A percentile compares a stretch with the other conserved stretches of the same genome.
These are phyloP conservation scores for Morpho achilles DNA, from an alignment of 2,888 invertebrate genomes.

Conservation along the genomic window DNA sequence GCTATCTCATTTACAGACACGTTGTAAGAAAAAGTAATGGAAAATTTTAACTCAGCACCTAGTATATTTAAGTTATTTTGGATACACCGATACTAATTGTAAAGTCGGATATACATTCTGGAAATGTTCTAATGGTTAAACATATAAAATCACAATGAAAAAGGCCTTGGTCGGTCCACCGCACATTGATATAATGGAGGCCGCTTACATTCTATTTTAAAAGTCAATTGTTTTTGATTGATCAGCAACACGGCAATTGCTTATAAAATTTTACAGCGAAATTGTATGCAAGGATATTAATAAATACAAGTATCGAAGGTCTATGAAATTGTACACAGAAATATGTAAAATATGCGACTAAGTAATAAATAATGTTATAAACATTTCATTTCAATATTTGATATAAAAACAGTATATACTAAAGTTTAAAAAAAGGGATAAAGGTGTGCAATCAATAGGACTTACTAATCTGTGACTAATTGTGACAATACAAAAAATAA, in stretches of 20 bases:
- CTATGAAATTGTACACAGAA: no score
- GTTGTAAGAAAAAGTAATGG: no score
- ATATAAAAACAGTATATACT: no score
- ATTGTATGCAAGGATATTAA: not conserved
- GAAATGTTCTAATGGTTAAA: constrained; percentile 27
- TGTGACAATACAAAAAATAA: no score
- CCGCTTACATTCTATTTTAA: constrained; percentile 45
- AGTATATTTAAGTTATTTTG: not conserved
- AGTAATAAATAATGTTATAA: no score
- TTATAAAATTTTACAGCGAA: constrained; percentile 7
- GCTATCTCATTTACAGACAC: no score
- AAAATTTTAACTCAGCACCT: not conserved
- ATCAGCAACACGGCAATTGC: constrained; percentile 30
- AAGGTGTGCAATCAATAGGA: no score
- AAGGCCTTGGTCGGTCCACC: constrained; percentile 43
- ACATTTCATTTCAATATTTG: no score
- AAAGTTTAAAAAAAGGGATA: no score
- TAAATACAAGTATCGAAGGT: not conserved
- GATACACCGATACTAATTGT: not conserved
- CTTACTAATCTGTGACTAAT: no score
- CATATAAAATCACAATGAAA: constrained; percentile 29
- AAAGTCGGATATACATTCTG: constrained; percentile 9
- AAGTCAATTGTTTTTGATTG: constrained; percentile 45
- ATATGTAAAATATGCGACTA: no score
- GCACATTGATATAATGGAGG: constrained; percentile 41